Evolutionary conservation across 2,797 vertebrate species (phyloP).

Genomic region (Falco rusticolus): DNA sequence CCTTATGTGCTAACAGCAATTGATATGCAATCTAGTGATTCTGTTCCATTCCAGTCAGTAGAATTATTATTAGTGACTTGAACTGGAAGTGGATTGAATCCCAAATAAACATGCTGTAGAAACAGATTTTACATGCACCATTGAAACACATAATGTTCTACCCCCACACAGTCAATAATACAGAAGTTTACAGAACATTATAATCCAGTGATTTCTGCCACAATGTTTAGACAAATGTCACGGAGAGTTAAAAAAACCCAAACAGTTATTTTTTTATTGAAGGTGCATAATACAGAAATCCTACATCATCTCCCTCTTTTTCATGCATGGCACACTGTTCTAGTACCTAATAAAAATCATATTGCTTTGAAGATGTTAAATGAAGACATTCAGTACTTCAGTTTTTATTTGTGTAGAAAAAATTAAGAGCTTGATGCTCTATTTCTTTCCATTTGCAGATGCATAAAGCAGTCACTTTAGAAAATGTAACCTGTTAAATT

Average conservation of each 20-base stretch:
- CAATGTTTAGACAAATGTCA: neutral
- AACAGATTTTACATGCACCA: neutral
- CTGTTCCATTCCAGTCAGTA: neutral
- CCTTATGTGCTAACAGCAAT: neutral
- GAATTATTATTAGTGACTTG: neutral
- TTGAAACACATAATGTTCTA: neutral
- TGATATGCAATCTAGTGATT: neutral
- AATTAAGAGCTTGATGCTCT: slow-evolving; percentile 63
- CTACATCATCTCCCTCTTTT: neutral
- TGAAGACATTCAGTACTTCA: slow-evolving; percentile 47
- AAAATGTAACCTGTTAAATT: slow-evolving; percentile 79
- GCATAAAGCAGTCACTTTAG: slow-evolving; percentile 76
- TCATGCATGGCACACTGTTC: neutral
- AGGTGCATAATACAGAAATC: neutral
- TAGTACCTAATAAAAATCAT: slow-evolving; percentile 63
- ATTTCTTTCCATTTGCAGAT: slow-evolving; percentile 74
- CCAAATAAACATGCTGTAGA: neutral
- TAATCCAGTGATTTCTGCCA: neutral
- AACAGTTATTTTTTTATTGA: slow-evolving; percentile 28
- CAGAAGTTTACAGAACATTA: neutral
- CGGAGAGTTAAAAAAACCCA: neutral
- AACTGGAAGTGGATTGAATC: neutral
- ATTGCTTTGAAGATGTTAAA: slow-evolving; percentile 53
- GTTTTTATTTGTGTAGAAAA: slow-evolving; percentile 55
- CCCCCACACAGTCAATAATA: neutral